Base-by-base conservation (phyloP, 2,113 vertebrate species). In the Dromas ardeola region DNA sequence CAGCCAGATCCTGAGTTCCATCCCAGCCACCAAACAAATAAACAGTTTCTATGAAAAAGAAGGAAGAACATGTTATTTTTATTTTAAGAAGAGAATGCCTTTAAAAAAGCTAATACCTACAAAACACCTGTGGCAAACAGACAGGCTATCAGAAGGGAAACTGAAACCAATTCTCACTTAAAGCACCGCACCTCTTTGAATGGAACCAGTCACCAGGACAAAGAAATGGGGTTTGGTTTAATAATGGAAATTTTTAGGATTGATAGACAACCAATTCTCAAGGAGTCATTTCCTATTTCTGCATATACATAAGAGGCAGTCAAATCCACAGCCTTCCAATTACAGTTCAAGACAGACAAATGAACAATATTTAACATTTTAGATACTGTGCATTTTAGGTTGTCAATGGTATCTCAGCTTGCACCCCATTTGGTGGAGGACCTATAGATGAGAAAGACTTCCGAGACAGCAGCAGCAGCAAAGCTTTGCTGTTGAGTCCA, bases 1-100 rank as follows among this genome's bases (percentile, higher is more conserved):
- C 99, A 61, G 99, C 99, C 95, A 99, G 98, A 97, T 99, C 99
- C 97, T 99, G 99, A n/a, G 99, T 99, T 87, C 99, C 99, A 89
- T 99, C 99, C 99, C 99, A 99, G 97, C 99, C 99, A 62, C 99
- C 99, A 89, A 99, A 99, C 97, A 99, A 98, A 98, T 99, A 99
- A 50, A 99, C 99, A 0, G 99, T 99, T 97, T 99, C 99, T 99
- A 49, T 63, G 81, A 53, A 94, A 70, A 52, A 61, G 93, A 26
- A 52, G 27, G 6, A 21, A 81, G 4, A 94, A 79, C 12, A 67
- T 10, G 21, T 80, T 30, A 29, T 25, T 71, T 83, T 72, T 78
- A 42, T 58, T 30, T 65, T 29, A 45, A 58, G 18, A 61, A 36
- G 8, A 65, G 6, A 63, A 70, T 23, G 12, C 6, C 30, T 86